Conservation (phyloP, 2,888 invertebrate genomes). For the Chalcosyrphus nemorum region DNA sequence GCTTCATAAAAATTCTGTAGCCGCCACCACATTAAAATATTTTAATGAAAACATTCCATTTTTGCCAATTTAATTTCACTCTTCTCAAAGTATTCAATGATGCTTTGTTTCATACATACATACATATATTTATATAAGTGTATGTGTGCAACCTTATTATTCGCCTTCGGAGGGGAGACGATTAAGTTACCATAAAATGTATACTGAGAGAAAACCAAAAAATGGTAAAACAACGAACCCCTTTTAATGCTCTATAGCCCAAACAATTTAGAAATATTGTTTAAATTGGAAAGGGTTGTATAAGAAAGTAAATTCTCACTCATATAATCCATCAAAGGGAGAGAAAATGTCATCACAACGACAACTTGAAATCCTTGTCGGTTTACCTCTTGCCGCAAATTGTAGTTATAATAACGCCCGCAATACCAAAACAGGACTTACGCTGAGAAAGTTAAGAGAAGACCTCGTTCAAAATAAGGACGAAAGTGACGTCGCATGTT, state of each 20-base stretch:
- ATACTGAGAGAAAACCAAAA: conserved; percentile 47
- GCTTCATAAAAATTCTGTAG: conserved; percentile 64
- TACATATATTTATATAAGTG: neutral
- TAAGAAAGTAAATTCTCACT: conserved; percentile 28
- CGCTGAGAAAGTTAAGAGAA: conserved; percentile 25
- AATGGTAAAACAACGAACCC: conserved; percentile 55
- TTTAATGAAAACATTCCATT: conserved; percentile 70
- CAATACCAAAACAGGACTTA: conserved; percentile 36
- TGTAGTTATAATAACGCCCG: conserved; percentile 48
- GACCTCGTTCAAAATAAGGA: conserved; percentile 16
- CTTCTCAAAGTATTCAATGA: conserved; percentile 12
- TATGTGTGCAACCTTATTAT: conserved; percentile 22
- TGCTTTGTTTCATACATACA: conserved; percentile 13
- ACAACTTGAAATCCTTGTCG: conserved; percentile 42
- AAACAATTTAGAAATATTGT: conserved; percentile 54
- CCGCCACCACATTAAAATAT: conserved; percentile 60
- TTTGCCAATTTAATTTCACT: conserved; percentile 61
- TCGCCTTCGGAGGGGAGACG: conserved; percentile 29
- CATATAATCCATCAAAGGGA: conserved; percentile 43
- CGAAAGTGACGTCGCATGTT: conserved; percentile 46
- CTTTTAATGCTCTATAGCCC: conserved; percentile 42
- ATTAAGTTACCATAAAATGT: conserved; percentile 55
- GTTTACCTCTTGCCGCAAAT: conserved; percentile 48
- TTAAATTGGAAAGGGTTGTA: neutral
- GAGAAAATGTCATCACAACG: conserved; percentile 3